phyloP scores from a whole-genome alignment of 2,888 invertebrate genomes.

The Gymnosoma rotundatum region DNA sequence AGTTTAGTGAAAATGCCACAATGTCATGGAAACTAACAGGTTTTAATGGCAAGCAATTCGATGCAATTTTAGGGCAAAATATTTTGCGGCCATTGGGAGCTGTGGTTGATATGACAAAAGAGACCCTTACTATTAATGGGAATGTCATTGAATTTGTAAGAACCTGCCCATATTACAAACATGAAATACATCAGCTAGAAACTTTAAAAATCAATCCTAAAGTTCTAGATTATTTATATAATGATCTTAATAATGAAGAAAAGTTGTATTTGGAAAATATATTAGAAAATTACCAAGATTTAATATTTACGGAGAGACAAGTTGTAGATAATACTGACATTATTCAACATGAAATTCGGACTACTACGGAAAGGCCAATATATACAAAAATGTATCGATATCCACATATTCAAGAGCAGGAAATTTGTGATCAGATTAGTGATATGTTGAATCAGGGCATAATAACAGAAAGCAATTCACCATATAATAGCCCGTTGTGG shows the following conservation, averaged over 20 bases:
- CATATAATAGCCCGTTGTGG: constrained; percentile 1
- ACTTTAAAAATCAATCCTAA: too few species aligned
- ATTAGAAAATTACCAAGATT: constrained; percentile 2
- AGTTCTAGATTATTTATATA: constrained; percentile 11
- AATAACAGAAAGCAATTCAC: constrained; percentile 24
- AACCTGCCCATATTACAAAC: constrained; percentile 12
- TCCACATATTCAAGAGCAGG: constrained; percentile 36
- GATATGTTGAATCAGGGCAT: constrained; percentile 43
- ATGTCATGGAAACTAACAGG: constrained; percentile 55
- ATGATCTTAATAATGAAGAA: constrained; percentile 16
- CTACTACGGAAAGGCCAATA: constrained; percentile 9
- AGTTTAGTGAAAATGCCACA: constrained; percentile 47
- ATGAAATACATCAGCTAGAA: not conserved
- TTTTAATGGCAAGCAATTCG: too few species aligned
- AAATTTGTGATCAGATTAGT: constrained; percentile 23
- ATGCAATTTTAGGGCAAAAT: constrained; percentile 45
- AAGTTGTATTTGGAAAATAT: not conserved
- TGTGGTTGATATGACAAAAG: constrained; percentile 32
- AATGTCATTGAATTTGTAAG: constrained; percentile 14
- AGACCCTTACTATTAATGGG: constrained; percentile 21
- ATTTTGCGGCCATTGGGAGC: constrained; percentile 42
- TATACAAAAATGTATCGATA: constrained; percentile 16
- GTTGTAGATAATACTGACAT: constrained; percentile 7
- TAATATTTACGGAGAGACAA: constrained; percentile 16
- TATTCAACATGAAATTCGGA: constrained; percentile 27